phyloP scores from a whole-genome alignment of 2,888 invertebrate genomes.

The Anagyrus pseudococci region DNA sequence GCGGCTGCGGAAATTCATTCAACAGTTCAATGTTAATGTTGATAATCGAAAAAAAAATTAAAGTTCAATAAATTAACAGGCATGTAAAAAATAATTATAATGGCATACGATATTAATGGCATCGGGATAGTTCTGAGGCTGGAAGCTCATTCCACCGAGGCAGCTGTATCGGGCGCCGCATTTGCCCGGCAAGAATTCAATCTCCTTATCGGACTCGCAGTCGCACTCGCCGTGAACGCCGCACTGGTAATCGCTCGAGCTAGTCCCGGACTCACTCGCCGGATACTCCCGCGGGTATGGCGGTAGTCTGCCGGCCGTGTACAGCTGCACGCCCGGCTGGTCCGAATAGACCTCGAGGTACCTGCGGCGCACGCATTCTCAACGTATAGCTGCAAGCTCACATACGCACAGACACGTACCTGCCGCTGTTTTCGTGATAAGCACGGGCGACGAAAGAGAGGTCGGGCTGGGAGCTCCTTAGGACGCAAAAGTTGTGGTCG shows the following conservation, averaged over 20 bases:
- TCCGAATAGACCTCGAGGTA: conserved; percentile 82
- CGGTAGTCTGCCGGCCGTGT: conserved; percentile 66
- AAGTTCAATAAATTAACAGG: not conserved
- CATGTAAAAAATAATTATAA: not conserved
- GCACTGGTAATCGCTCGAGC: conserved; percentile 6
- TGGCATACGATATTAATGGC: conserved; percentile 77
- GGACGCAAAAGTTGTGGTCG: conserved; percentile 82
- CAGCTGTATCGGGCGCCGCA: conserved; percentile 72
- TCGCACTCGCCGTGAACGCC: conserved; percentile 12
- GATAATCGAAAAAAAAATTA: not conserved
- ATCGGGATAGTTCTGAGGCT: conserved; percentile 91
- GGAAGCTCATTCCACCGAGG: conserved; percentile 83
- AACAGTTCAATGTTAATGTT: conserved; percentile 6
- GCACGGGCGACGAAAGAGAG: conserved; percentile 66
- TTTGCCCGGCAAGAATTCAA: conserved; percentile 69
- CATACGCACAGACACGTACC: conserved; percentile 38
- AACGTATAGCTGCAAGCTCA: not conserved
- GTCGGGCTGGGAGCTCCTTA: conserved; percentile 53
- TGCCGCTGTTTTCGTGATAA: conserved; percentile 49
- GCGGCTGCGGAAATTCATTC: conserved; percentile 65
- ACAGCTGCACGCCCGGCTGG: conserved; percentile 89
- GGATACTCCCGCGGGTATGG: conserved; percentile 15
- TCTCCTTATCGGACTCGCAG: not conserved
- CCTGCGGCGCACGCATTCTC: too few relatives aligned
- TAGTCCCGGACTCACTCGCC: not conserved